Conservation (phyloP, 2,888 invertebrate species). For the Dryomyza anilis region DNA sequence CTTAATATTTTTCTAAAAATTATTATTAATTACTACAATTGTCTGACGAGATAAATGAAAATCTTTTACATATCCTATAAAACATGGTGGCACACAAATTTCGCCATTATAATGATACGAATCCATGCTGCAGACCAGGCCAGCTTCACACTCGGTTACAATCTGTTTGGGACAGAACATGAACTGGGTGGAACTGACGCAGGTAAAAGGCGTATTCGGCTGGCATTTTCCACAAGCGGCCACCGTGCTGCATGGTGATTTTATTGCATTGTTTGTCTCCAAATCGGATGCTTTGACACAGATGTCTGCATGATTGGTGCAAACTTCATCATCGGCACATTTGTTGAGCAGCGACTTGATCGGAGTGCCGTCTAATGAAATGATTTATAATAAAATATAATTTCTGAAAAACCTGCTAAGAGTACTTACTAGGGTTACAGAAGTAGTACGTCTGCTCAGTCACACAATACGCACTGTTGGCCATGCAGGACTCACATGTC, state of each 20-base stretch:
- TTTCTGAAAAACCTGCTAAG: too few relatives aligned
- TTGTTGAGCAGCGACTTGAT: neutral
- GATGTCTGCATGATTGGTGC: neutral
- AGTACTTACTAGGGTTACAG: too few relatives aligned
- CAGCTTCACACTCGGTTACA: neutral
- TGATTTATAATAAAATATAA: too few relatives aligned
- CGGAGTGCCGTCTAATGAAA: neutral
- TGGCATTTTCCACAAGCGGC: neutral
- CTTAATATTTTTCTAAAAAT: neutral
- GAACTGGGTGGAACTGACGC: constrained; percentile 8
- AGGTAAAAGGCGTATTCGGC: neutral
- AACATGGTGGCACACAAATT: constrained; percentile 1
- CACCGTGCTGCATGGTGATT: neutral
- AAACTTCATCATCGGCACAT: neutral
- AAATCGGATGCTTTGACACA: neutral
- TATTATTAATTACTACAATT: neutral
- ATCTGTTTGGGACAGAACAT: neutral
- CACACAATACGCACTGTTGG: constrained; percentile 3
- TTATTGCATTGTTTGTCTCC: too few relatives aligned
- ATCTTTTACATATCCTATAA: neutral
- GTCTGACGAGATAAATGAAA: neutral
- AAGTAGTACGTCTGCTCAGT: neutral
- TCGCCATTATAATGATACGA: neutral
- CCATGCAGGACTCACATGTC: constrained; percentile 2
- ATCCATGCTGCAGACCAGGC: neutral